A percentile compares a stretch with the other conserved stretches of the same genome.
phyloP scores from a whole-genome alignment of 1,140 invertebrate species.

The Diachasma alloeum region DNA sequence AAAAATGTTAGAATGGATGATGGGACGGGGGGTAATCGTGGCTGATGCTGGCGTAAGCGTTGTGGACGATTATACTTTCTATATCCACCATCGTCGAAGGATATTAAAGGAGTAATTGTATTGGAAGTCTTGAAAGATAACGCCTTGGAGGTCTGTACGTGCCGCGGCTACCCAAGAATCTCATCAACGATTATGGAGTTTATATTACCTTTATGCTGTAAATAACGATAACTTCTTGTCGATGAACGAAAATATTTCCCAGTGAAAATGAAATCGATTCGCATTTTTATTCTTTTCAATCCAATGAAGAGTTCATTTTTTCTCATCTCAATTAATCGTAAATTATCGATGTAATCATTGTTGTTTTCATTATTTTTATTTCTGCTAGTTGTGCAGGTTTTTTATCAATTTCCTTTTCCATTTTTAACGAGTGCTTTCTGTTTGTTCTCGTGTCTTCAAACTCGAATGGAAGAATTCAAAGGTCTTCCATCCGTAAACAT shows the following conservation, averaged over 20 bases:
- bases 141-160: neutral
- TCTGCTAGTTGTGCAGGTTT: too few species aligned
- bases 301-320: too few species aligned
- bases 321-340: too few species aligned
- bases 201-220: neutral
- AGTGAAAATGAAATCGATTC: too few species aligned
- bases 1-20: conserved; percentile 1
- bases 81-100: conserved; percentile 18
- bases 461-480: neutral
- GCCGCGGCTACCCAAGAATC: neutral
- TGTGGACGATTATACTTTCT: conserved; percentile 29
- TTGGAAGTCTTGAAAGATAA: conserved; percentile 27
- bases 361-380: neutral
- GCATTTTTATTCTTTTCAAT: too few species aligned
- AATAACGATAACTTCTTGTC: neutral
- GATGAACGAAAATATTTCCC: neutral
- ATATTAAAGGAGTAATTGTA: conserved; percentile 43
- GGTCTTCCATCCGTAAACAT: neutral
- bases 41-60: conserved; percentile 30
- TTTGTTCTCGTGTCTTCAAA: neutral
- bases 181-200: neutral
- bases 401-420: neutral
- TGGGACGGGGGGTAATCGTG: conserved; percentile 1
- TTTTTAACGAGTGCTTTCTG: neutral
- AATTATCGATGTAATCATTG: too few species aligned